Evolutionary conservation across 2,113 vertebrate genomes (phyloP).

Genomic region (Coptodon bakossiorum): DNA sequence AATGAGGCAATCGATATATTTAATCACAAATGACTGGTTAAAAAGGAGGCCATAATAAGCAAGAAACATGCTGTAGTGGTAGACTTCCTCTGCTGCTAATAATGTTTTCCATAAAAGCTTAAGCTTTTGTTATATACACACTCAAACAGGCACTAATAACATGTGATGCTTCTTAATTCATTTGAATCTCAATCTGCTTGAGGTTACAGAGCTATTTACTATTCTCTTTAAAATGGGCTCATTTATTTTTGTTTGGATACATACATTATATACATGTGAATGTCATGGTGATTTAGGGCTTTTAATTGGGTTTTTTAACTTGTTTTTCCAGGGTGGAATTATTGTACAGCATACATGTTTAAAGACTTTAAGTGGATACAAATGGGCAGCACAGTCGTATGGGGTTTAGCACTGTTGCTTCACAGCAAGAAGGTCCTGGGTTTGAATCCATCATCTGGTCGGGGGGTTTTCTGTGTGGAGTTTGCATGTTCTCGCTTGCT

Average conservation of each 20-base stretch:
- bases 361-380: background rate
- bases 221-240: background rate
- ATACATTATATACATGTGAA: background rate
- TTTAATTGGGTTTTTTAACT: background rate
- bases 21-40: background rate
- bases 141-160: background rate
- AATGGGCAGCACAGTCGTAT: background rate
- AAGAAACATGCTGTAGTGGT: background rate
- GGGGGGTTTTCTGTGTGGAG: fast-evolving
- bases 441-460: background rate
- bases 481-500: background rate
- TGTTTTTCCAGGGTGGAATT: background rate
- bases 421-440: background rate
- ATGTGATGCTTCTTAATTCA: background rate
- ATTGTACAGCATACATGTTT: background rate
- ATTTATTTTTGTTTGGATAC: background rate
- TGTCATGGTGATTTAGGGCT: background rate
- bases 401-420: background rate
- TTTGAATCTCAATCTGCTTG: background rate
- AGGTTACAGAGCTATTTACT: background rate
- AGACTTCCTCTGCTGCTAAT: background rate
- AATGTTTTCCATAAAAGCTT: background rate
- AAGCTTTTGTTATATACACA: background rate
- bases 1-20: background rate
- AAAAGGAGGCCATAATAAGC: background rate